Evolutionary conservation across 2,113 vertebrate species (phyloP), one percentile per base, ranked within the genome.

Genomic region (Anhinga rufa): DNA sequence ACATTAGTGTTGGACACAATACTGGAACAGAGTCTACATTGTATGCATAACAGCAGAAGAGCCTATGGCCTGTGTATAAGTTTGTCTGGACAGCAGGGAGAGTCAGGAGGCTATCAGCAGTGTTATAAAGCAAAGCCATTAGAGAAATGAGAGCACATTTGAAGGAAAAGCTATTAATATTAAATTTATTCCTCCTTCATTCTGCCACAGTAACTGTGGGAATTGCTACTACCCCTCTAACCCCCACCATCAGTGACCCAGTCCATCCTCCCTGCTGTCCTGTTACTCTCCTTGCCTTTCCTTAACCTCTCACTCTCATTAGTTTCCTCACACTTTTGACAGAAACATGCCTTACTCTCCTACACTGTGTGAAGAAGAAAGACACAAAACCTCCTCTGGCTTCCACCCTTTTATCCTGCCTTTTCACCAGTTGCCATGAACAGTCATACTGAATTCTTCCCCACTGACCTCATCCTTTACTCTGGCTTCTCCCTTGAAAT

Each of bases 21-120:
- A 94, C 88, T 97, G 87, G 93, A 97, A 97, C 97, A 98, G 97
- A 97, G 82, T 95, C 95, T 86, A 66, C 95, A 94, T 62, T 97
- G 95, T 97, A 85, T 61, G 64, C 91, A 52, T 48, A 75, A 70
- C 92, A 74, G 95, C 70, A 88, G 66, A 97, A 94, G 87, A 96
- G 95, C 82, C 95, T 91, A 75, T 32, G 92, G 93, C 90, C 62
- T 82, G 92, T 93, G 89, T 81, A 6, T 18, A 72, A 82, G 84
- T 86, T 89, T 93, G 66, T 42, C 79, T 78, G 42, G 31, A 32
- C 54, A 72, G 42, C 46, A 61, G 52, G 52, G 71, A 44, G n/a
- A 64, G 68, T 29, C 70, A 61, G 7, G 4, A 69, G 51, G 38
- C 55, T 42, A 54, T 64, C 65, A 70, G 72, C 71, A 78, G 29